phyloP scores from a whole-genome alignment of 2,113 vertebrate genomes.

The Xiphias gladius region DNA sequence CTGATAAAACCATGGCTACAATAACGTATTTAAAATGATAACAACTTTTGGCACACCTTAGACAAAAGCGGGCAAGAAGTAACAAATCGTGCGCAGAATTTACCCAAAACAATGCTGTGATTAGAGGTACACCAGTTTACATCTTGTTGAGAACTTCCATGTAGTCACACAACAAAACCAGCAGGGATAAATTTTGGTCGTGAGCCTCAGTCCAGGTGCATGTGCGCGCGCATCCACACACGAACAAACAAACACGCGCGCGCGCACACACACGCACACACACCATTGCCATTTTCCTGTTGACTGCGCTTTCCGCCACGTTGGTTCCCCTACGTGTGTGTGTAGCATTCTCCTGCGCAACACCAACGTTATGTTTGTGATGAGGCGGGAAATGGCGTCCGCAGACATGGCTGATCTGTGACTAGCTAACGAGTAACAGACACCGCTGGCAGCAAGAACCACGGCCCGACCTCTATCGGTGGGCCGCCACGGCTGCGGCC shows the following conservation, averaged over 20 bases:
- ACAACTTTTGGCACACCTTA: too few relatives aligned
- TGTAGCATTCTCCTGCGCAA: constrained; percentile 75
- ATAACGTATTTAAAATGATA: background rate
- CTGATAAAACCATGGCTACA: background rate
- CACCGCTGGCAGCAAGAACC: constrained; percentile 64
- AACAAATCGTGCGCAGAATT: background rate
- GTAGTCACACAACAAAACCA: constrained; percentile 33
- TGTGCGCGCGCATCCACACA: too few relatives aligned
- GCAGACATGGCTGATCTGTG: constrained; percentile 69
- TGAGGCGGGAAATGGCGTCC: constrained; percentile 85
- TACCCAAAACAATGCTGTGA: too few relatives aligned
- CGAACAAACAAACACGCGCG: background rate
- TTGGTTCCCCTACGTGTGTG: constrained; percentile 60
- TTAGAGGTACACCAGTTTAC: background rate
- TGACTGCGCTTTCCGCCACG: constrained; percentile 63
- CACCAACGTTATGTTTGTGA: constrained; percentile 74
- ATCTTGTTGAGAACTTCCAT: background rate
- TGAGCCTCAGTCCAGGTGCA: constrained; percentile 33
- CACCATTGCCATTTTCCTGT: constrained; percentile 46
- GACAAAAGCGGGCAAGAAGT: background rate
- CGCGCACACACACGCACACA: constrained; percentile 5
- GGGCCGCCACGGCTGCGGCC: constrained; percentile 66
- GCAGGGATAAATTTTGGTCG: constrained; percentile 26
- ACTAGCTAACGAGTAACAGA: constrained; percentile 63
- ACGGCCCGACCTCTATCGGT: constrained; percentile 62